Evolutionary conservation across 2,797 vertebrate species (phyloP).

Genomic region (Champsocephalus gunnari): DNA sequence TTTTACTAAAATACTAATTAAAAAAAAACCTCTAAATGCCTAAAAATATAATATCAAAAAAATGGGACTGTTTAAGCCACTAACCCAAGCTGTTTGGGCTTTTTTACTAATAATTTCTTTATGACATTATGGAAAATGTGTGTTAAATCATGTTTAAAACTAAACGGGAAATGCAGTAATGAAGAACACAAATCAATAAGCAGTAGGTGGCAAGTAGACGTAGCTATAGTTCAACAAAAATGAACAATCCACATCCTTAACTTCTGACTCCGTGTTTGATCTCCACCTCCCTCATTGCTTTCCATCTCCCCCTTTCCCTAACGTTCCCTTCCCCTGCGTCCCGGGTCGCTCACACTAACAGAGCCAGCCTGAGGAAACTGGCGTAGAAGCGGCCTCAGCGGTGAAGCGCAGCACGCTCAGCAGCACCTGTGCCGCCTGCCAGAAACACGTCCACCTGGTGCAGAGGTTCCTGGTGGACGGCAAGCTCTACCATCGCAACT

Average conservation of each 20-base stretch:
- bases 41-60: slow-evolving; percentile 11
- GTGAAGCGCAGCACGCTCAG: slow-evolving; percentile 73
- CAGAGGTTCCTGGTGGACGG: slow-evolving; percentile 94
- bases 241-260: slow-evolving; percentile 75
- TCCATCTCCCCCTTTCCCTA: slow-evolving; percentile 55
- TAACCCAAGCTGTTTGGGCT: slow-evolving; percentile 42
- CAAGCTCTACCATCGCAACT: slow-evolving; percentile 96
- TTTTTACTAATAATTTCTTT: slow-evolving; percentile 45
- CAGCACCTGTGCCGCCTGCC: slow-evolving; percentile 90
- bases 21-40: not conserved
- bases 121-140: slow-evolving; percentile 11
- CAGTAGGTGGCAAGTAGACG: slow-evolving; percentile 36
- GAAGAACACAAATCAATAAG: slow-evolving; percentile 14
- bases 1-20: not conserved
- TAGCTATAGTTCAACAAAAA: slow-evolving; percentile 49
- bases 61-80: slow-evolving; percentile 22
- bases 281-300: slow-evolving; percentile 67
- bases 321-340: slow-evolving; percentile 48
- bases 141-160: slow-evolving; percentile 18
- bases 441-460: slow-evolving; percentile 95
- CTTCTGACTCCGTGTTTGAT: slow-evolving; percentile 82
- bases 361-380: slow-evolving; percentile 43
- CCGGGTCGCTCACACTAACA: slow-evolving; percentile 32
- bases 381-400: slow-evolving; percentile 27
- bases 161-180: slow-evolving; percentile 33